Evolutionary conservation across 1,140 invertebrate species (phyloP).

Genomic region (Periplaneta americana): DNA sequence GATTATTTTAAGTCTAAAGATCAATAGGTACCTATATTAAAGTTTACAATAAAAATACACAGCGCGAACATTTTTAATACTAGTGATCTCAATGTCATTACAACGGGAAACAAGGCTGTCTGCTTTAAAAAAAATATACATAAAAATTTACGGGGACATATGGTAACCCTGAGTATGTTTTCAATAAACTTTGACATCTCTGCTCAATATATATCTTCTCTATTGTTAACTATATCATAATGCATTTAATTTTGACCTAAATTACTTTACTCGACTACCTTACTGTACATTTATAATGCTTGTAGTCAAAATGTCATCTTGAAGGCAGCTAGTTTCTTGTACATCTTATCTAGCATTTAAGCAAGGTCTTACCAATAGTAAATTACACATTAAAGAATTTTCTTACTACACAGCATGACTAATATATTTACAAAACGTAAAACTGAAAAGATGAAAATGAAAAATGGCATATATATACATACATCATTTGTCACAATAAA

Average conservation of each 20-base stretch:
- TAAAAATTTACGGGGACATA: background rate
- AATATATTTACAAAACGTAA: background rate
- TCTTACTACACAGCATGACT: background rate
- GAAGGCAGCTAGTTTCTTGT: background rate
- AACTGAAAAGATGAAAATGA: background rate
- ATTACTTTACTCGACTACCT: background rate
- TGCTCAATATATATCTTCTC: background rate
- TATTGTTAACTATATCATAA: background rate
- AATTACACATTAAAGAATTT: background rate
- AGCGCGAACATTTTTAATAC: too few relatives aligned
- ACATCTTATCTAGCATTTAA: background rate
- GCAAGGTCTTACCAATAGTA: background rate
- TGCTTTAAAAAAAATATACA: background rate
- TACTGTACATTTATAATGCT: background rate
- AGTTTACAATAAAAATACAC: too few relatives aligned
- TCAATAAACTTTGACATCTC: background rate
- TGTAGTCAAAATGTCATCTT: background rate
- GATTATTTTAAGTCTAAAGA: too few relatives aligned
- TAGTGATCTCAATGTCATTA: too few relatives aligned
- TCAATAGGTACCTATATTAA: too few relatives aligned
- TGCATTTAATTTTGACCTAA: background rate
- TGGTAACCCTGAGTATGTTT: background rate
- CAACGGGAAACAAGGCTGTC: too few relatives aligned
- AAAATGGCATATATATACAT: too few relatives aligned
- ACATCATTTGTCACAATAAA: background rate